Evolutionary conservation across 2,113 vertebrate species (phyloP).

Genomic region (Camelus bactrianus): DNA sequence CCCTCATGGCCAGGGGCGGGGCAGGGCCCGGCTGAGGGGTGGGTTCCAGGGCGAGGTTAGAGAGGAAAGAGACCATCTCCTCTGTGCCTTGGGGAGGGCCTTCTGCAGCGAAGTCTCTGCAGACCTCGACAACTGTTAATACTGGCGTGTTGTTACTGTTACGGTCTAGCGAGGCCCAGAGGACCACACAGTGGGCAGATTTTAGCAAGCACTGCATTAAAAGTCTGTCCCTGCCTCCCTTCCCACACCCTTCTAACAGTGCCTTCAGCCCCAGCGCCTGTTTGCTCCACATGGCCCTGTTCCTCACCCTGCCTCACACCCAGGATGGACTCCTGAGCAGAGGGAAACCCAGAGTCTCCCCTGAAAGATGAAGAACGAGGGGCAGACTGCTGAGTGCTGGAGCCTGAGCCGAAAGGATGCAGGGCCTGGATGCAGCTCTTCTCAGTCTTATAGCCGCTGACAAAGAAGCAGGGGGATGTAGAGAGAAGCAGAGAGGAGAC

Average conservation of each 20-base stretch:
- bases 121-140: not conserved
- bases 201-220: not conserved
- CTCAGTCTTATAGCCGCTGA: not conserved
- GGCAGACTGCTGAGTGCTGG: not conserved
- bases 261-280: not conserved
- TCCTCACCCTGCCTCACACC: too few relatives aligned
- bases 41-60: not conserved
- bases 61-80: not conserved
- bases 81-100: not conserved
- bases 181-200: not conserved
- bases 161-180: not conserved
- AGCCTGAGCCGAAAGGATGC: not conserved
- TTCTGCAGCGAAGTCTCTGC: not conserved
- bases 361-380: not conserved
- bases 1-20: accelerated
- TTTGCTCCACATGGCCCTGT: not conserved
- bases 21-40: not conserved
- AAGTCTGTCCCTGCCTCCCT: not conserved
- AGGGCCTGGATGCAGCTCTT: not conserved
- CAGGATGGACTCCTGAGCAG: not conserved
- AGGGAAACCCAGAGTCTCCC: not conserved
- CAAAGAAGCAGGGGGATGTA: not conserved
- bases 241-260: not conserved
- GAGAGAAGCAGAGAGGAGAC: not conserved
- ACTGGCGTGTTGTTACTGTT: not conserved